Base-by-base conservation (phyloP, 2,888 invertebrate genomes). In the Lamproptera curius region DNA sequence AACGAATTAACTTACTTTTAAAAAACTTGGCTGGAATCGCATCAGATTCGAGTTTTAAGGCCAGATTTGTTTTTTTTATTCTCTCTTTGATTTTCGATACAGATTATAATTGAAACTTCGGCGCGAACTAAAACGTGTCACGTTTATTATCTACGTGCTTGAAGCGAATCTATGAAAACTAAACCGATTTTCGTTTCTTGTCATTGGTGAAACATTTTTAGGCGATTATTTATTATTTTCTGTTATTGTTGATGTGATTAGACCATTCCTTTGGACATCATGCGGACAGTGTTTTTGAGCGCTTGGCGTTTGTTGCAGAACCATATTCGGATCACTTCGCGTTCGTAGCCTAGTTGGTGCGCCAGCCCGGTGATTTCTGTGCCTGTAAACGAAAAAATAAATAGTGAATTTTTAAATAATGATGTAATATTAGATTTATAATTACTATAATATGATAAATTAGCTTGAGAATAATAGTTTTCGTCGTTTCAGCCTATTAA, bases 271-370 rank as follows among this genome's bases (percentile, higher is more conserved):
- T 94, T 95, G 43, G 94, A 94, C 95, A 96, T 96, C 95, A 96
- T 95, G 66, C 96, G 90, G 57, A 97, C 97, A n/a, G 98, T 97
- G 76, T 98, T 98, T 82, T 98, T 98, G 59, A 98, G 90, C 1
- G 98, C 97, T 83, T 99, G 98, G 46, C 98, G 91, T 84, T 98
- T 98, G 88, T 99, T 99, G 88, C 98, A 99, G 87, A 99, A 99
- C 98, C 99, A 99, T 86, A 99, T 98, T 79, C 98, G 90, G 68
- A 99, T 98, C 43, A 98, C 98, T 89, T 99, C 98, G 45, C 98
- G 91, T 73, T 98, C 98, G 82, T 98, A 98, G 59, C 98, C 98
- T 49, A 99, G 87, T 76, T 97, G 97, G 73, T 97, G 97, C 10
- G 98, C 97, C 59, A 98, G 87, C 33, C 96, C 96, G 13, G 98